Conservation (phyloP, 2,113 vertebrate genomes). For the Budorcas taxicolor region DNA sequence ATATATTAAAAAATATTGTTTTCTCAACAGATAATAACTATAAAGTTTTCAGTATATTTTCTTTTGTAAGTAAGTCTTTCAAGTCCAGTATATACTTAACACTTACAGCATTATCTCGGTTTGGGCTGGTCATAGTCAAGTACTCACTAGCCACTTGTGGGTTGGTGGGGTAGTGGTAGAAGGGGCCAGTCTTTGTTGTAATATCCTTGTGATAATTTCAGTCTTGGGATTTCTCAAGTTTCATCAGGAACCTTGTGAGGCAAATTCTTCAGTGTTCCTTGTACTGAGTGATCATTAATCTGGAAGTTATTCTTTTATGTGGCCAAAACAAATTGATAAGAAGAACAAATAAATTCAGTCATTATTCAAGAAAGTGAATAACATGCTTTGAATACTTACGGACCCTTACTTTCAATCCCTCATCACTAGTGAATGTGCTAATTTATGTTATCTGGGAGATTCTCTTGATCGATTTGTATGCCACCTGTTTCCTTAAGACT, state of each 20-base stretch:
- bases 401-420: background rate
- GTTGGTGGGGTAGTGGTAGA: no score
- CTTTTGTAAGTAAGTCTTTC: background rate
- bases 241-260: background rate
- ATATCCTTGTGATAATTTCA: background rate
- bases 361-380: background rate
- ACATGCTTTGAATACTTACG: background rate
- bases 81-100: background rate
- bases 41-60: background rate
- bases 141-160: background rate
- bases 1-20: background rate
- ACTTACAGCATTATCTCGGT: background rate
- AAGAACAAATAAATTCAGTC: background rate
- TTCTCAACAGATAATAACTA: background rate
- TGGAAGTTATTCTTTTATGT: background rate
- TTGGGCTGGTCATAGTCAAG: background rate
- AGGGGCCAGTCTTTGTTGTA: background rate
- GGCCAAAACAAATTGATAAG: background rate
- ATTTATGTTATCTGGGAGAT: background rate
- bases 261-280: background rate
- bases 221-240: background rate
- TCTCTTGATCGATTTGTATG: background rate
- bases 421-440: background rate
- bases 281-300: background rate
- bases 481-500: background rate